A percentile compares a stretch with the other conserved stretches of the same genome.
These are phyloP conservation scores for Lepidostoma basale DNA, from an alignment of 1,140 invertebrate species.

Conservation along the genomic window DNA sequence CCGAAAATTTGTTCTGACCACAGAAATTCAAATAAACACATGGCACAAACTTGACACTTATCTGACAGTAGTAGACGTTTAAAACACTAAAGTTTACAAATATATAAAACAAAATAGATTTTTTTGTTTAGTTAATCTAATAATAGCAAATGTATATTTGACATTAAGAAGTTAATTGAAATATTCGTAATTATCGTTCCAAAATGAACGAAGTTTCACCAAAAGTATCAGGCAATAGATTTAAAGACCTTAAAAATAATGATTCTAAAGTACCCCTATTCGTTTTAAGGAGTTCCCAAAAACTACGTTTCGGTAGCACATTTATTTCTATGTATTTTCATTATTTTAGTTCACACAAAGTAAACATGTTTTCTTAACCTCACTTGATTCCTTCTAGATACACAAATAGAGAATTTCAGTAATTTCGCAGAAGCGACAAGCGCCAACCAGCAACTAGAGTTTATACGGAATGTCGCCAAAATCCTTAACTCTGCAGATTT, in stretches of 20 bases:
- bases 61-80: no score
- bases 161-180: no score
- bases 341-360: background rate
- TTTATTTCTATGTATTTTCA: background rate
- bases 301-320: constrained; percentile 23
- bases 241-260: constrained; percentile 15
- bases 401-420: constrained; percentile 14
- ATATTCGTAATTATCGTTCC: no score
- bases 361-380: no score
- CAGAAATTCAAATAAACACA: no score
- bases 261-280: constrained; percentile 12
- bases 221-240: constrained; percentile 20
- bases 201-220: constrained; percentile 37
- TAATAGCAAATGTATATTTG: no score
- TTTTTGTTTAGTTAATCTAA: no score
- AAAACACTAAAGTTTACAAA: no score
- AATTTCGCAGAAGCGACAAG: constrained; percentile 25
- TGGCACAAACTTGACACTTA: no score
- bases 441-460: constrained; percentile 32
- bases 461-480: constrained; percentile 27
- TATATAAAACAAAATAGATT: no score
- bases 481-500: background rate
- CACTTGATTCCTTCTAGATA: constrained; percentile 8
- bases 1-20: no score
- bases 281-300: background rate